Percentiles rank a stretch among this genome's conserved stretches.
Conservation (phyloP, 2,113 vertebrate genomes). For the Lophius piscatorius region DNA sequence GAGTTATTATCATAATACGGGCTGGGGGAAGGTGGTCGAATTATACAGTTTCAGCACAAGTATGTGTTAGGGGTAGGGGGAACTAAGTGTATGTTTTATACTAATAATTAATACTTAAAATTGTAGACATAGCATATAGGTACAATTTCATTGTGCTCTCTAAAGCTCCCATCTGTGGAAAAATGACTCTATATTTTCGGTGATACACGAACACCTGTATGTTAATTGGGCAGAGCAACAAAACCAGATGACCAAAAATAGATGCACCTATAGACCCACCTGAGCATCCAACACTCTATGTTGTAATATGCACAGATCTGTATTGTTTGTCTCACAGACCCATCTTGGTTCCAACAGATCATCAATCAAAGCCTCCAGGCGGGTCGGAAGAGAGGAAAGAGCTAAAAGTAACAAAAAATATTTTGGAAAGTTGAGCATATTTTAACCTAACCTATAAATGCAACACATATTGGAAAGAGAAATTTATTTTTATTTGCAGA, state of each 20-base stretch:
- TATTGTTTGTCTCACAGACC: slow-evolving; percentile 29
- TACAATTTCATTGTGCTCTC: slow-evolving; percentile 20
- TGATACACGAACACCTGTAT: slow-evolving; percentile 1
- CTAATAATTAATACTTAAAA: slow-evolving; percentile 27
- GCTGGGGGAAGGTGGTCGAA: slow-evolving; percentile 45
- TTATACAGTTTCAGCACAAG: slow-evolving; percentile 20
- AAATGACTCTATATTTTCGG: background rate
- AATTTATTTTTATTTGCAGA: background rate
- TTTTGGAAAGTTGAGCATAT: slow-evolving; percentile 43
- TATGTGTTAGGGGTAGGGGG: slow-evolving; percentile 8
- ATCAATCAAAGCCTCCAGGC: slow-evolving; percentile 42
- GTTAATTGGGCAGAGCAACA: slow-evolving; percentile 20
- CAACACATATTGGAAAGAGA: slow-evolving; percentile 2
- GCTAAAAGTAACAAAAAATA: slow-evolving; percentile 51
- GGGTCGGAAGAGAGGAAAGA: slow-evolving; percentile 31
- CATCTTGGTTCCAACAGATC: slow-evolving; percentile 22
- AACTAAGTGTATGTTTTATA: slow-evolving; percentile 9
- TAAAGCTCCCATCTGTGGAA: background rate
- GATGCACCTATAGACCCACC: slow-evolving; percentile 9
- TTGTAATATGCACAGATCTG: background rate
- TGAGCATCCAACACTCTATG: slow-evolving; percentile 11
- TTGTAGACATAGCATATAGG: background rate
- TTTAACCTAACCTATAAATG: background rate
- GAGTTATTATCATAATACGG: slow-evolving; percentile 72
- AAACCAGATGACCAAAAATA: slow-evolving; percentile 31